Percentiles rank a stretch among this genome's conserved stretches.
Conservation (phyloP, 2,797 vertebrate genomes). For the Syngnathus rostellatus region DNA sequence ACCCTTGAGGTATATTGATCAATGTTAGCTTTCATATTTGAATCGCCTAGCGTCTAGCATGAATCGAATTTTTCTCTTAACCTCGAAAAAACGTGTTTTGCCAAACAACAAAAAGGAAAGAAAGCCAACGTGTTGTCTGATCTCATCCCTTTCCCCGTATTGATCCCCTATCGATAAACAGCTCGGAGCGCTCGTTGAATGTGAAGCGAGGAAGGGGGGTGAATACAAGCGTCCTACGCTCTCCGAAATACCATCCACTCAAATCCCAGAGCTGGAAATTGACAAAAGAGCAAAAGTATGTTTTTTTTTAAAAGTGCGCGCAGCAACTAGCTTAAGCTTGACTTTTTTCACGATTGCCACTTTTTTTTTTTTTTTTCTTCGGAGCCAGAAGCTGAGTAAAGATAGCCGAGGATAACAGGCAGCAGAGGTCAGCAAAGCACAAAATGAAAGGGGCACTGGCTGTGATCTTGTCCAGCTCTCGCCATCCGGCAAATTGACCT, state of each 20-base stretch:
- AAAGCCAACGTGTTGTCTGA: conserved; percentile 11
- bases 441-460: conserved; percentile 34
- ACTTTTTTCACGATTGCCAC: neutral
- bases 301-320: conserved; percentile 13
- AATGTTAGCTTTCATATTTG: neutral
- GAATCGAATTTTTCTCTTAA: neutral
- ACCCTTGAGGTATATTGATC: too few species aligned
- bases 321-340: neutral
- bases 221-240: conserved; percentile 43
- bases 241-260: conserved; percentile 42
- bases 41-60: neutral
- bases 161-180: conserved; percentile 27
- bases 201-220: conserved; percentile 7
- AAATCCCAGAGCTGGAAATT: conserved; percentile 38
- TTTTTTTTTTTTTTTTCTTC: neutral
- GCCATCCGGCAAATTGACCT: conserved; percentile 51
- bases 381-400: conserved; percentile 6
- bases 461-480: conserved; percentile 23
- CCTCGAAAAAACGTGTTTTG: neutral
- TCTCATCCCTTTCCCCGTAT: conserved; percentile 14
- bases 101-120: conserved; percentile 1
- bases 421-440: conserved; percentile 33
- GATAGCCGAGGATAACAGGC: conserved; percentile 14
- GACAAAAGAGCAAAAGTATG: conserved; percentile 32
- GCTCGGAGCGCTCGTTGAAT: conserved; percentile 16